These are phyloP conservation scores for Gymnosoma rotundatum DNA, from an alignment of 2,888 invertebrate species.

Conservation along the genomic window DNA sequence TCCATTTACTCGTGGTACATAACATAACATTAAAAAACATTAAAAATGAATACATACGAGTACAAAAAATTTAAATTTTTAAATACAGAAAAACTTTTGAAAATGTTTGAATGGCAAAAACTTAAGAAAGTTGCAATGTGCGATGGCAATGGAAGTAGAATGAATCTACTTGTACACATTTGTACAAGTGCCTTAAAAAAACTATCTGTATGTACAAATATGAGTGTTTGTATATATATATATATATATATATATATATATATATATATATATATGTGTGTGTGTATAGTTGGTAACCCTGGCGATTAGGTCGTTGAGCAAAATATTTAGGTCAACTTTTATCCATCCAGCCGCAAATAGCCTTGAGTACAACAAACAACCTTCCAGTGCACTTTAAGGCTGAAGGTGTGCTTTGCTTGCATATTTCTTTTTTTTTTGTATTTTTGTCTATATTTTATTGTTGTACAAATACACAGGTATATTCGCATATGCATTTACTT, in stretches of 20 bases:
- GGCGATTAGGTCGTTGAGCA: conserved; percentile 81
- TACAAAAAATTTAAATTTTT: too few species aligned
- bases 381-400: conserved; percentile 79
- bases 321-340: conserved; percentile 82
- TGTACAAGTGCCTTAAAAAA: too few species aligned
- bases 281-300: conserved; percentile 75
- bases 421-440: conserved; percentile 24
- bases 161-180: too few species aligned
- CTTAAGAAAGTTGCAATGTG: too few species aligned
- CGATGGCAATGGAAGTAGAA: too few species aligned
- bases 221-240: not conserved
- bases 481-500: conserved; percentile 18
- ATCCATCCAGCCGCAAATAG: conserved; percentile 81
- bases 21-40: too few species aligned
- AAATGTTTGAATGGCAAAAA: too few species aligned
- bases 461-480: conserved; percentile 22
- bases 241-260: conserved; percentile 10
- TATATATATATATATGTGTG: not conserved
- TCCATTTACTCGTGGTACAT: too few species aligned
- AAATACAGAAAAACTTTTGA: too few species aligned
- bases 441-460: conserved; percentile 47
- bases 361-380: conserved; percentile 81
- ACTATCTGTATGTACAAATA: not conserved
- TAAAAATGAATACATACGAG: too few species aligned
- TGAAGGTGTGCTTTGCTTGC: conserved; percentile 77